Base-by-base conservation (phyloP, 1,140 invertebrate species). In the Trichonephila inaurata region DNA sequence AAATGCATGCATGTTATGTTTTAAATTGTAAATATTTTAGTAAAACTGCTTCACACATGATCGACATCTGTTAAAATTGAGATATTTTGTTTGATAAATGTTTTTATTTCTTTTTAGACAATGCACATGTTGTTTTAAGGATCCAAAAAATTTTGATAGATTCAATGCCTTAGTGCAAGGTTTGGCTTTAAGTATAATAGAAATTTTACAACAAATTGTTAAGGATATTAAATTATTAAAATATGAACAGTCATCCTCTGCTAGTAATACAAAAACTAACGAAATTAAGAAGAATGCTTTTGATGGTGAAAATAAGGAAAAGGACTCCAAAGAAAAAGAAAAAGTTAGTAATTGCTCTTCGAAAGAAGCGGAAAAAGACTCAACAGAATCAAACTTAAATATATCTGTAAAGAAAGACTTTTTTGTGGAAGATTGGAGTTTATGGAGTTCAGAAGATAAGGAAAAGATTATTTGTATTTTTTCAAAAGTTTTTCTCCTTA, bases 101-200 rank as follows among this genome's bases (percentile, higher is more conserved):
- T 77, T 87, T 92, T 91, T 93, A 94, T 95, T 94, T 86, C 72
- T 72, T 95, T 95, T 40, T 90, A 96, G 98, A 95, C 98, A 98
- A 96, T 99, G 98, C 95, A 98, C 98, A 97, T 98, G 98, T 96
- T 98, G 98, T 96, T 98, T 98, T 96, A 97, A 98, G 94, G 98
- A 98, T 96, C 97, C 97, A 89, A 98, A 98, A 96, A 98, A 98
- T 95, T 98, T 98, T 96, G 98, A 98, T 95, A 96, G 98, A 94
- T 98, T 98, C 95, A 98, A 98, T 96, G 96, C 98, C 95, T 96
- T 98, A 89, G 97, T 98, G 77, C 98, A 98, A 95, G 97, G 97
- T 89, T 97, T 98, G 94, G 97, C 98, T 83, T 97, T 96, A 51
- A 95, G 94, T 21, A 95, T 95, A n/a, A 96, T 96, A 64, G 95